phyloP scores from a whole-genome alignment of 2,797 vertebrate genomes.

The Pogoniulus pusillus region DNA sequence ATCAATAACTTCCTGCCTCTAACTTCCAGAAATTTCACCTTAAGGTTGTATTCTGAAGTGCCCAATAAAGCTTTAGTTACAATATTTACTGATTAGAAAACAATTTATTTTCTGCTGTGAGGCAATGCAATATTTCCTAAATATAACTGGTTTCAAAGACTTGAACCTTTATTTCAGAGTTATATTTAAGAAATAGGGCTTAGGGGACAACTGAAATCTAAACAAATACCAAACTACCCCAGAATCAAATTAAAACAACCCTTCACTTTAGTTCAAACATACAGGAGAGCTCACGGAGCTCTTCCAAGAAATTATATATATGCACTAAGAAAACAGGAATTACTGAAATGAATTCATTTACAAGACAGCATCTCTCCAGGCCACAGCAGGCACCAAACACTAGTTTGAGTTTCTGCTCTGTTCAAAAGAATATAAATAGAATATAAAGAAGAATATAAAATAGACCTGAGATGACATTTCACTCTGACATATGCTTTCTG shows the following conservation, averaged over 20 bases:
- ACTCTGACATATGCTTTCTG: not conserved
- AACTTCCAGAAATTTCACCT: not conserved
- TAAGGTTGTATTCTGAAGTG: not conserved
- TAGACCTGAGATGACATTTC: not conserved
- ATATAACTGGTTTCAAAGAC: not conserved
- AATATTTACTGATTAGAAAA: not conserved
- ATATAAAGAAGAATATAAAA: too few species aligned
- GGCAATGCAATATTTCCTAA: not conserved
- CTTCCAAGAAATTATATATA: not conserved
- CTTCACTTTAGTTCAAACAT: not conserved
- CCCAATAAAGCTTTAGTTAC: not conserved
- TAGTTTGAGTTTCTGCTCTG: not conserved
- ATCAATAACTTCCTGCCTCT: not conserved
- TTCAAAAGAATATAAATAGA: too few species aligned
- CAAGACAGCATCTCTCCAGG: not conserved
- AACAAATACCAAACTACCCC: too few species aligned
- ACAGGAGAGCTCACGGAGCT: not conserved
- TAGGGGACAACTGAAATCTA: not conserved
- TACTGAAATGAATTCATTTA: not conserved
- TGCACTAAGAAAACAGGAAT: not conserved
- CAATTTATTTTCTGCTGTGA: not conserved
- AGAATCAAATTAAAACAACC: not conserved
- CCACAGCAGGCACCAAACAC: not conserved
- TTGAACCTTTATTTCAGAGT: not conserved
- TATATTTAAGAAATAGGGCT: not conserved